Evolutionary conservation across 2,113 vertebrate genomes (phyloP).

Genomic region (Eleginops maclovinus): DNA sequence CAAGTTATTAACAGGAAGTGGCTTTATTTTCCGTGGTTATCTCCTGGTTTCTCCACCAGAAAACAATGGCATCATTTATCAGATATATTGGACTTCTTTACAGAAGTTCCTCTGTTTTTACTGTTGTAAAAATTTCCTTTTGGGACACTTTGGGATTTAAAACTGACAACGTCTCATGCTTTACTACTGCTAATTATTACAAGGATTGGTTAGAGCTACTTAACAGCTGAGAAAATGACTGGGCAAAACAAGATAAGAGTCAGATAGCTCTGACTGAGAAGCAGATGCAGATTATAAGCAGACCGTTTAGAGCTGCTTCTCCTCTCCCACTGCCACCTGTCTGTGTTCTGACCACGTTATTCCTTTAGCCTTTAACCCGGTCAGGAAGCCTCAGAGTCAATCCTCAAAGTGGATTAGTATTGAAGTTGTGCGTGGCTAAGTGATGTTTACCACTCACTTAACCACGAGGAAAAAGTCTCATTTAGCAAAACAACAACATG

Average conservation of each 20-base stretch:
- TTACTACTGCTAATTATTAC: constrained; percentile 31
- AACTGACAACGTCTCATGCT: constrained; percentile 21
- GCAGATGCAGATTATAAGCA: constrained; percentile 15
- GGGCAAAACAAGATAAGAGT: background rate
- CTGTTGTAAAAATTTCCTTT: too few relatives aligned
- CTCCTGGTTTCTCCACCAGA: too few relatives aligned
- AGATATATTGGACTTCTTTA: background rate
- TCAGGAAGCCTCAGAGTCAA: constrained; percentile 45
- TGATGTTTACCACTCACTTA: constrained; percentile 1
- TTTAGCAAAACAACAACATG: constrained; percentile 19
- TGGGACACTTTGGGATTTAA: background rate
- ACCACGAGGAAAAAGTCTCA: constrained; percentile 32
- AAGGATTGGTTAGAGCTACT: constrained; percentile 12
- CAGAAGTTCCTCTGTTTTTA: background rate
- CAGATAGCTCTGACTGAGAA: background rate
- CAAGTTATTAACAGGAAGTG: background rate
- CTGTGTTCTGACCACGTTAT: constrained; percentile 45
- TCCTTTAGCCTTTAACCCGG: constrained; percentile 48
- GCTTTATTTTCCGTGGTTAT: background rate
- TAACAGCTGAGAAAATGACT: constrained; percentile 32
- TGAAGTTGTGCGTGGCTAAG: constrained; percentile 59
- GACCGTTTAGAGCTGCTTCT: constrained; percentile 21
- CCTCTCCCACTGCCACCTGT: constrained; percentile 51
- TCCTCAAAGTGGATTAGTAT: constrained; percentile 74
- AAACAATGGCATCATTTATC: background rate